Evolutionary conservation across 2,113 vertebrate genomes (phyloP).

Genomic region (Seriola rivoliana): DNA sequence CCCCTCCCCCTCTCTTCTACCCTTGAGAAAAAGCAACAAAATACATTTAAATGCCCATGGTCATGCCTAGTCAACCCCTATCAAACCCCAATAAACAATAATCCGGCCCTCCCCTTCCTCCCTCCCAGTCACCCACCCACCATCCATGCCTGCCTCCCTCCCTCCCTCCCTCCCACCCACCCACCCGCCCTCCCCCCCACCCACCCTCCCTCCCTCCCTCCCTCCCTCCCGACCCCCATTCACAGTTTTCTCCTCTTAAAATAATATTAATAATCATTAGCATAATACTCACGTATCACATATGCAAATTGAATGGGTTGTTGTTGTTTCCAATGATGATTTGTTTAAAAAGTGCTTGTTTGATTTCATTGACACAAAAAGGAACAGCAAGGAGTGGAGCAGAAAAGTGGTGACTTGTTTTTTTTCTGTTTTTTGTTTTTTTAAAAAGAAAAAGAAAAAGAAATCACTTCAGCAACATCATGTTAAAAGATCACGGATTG

Average conservation of each 20-base stretch:
- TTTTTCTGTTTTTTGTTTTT: neutral
- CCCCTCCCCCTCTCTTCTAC: slow-evolving; percentile 29
- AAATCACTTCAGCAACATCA: slow-evolving; percentile 35
- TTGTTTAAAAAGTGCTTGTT: slow-evolving; percentile 85
- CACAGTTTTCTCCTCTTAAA: slow-evolving; percentile 86
- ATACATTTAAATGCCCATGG: slow-evolving; percentile 77
- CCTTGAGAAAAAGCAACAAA: slow-evolving; percentile 64
- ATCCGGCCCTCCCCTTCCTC: slow-evolving; percentile 4
- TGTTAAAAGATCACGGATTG: slow-evolving; percentile 24
- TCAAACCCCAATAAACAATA: slow-evolving; percentile 50
- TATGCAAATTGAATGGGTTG: slow-evolving; percentile 75
- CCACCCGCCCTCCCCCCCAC: neutral
- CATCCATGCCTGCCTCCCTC: slow-evolving; percentile 14
- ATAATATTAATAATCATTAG: slow-evolving; percentile 71
- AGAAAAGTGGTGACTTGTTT: slow-evolving; percentile 55
- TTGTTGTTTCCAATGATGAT: slow-evolving; percentile 79
- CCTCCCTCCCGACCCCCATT: slow-evolving; percentile 60
- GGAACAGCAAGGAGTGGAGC: slow-evolving; percentile 67
- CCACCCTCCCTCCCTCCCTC: neutral
- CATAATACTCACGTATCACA: slow-evolving; percentile 73
- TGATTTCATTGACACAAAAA: slow-evolving; percentile 82
- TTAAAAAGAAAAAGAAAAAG: slow-evolving; percentile 3
- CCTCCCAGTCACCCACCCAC: slow-evolving; percentile 20
- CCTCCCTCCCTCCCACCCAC: slow-evolving; percentile 13
- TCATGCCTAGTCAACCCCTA: slow-evolving; percentile 64